Percentiles rank a stretch among this genome's conserved stretches.
Conservation (phyloP, 1,140 invertebrate species). For the Zaprionus lachaisei region DNA sequence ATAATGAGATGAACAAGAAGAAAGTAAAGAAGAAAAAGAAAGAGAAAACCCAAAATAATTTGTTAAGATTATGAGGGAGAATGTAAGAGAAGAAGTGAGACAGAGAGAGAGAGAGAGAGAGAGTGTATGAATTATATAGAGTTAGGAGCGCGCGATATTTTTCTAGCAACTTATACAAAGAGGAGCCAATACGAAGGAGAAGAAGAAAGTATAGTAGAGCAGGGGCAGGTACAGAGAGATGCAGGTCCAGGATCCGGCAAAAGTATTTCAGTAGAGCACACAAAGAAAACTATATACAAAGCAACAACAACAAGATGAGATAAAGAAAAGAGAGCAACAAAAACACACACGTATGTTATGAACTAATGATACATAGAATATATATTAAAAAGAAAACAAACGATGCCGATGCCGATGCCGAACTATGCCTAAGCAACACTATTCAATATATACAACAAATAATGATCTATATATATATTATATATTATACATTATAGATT, state of each 20-base stretch:
- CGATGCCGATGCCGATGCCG: slow-evolving; percentile 40
- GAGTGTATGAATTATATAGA: slow-evolving; percentile 19
- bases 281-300: slow-evolving; percentile 50
- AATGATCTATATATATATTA: slow-evolving; percentile 29
- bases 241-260: slow-evolving; percentile 32
- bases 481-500: slow-evolving; percentile 36
- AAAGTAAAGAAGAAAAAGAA: slow-evolving; percentile 37
- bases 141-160: slow-evolving; percentile 48
- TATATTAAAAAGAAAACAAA: slow-evolving; percentile 19
- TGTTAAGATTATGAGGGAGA: slow-evolving; percentile 6
- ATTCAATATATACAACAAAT: slow-evolving; percentile 43
- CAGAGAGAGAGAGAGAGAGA: neutral
- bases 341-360: slow-evolving; percentile 20
- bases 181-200: slow-evolving; percentile 9
- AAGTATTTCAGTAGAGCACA: slow-evolving; percentile 47
- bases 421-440: slow-evolving; percentile 53
- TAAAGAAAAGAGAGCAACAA: neutral
- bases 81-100: neutral
- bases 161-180: slow-evolving; percentile 60
- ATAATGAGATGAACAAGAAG: slow-evolving; percentile 39
- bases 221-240: slow-evolving; percentile 3
- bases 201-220: neutral
- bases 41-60: slow-evolving; percentile 30
- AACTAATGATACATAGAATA: slow-evolving; percentile 21
- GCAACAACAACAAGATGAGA: neutral